A percentile compares a stretch with the other conserved stretches of the same genome.
These are phyloP conservation scores for Scaptomyza reducta DNA, from an alignment of 2,888 invertebrate genomes.

Conservation along the genomic window DNA sequence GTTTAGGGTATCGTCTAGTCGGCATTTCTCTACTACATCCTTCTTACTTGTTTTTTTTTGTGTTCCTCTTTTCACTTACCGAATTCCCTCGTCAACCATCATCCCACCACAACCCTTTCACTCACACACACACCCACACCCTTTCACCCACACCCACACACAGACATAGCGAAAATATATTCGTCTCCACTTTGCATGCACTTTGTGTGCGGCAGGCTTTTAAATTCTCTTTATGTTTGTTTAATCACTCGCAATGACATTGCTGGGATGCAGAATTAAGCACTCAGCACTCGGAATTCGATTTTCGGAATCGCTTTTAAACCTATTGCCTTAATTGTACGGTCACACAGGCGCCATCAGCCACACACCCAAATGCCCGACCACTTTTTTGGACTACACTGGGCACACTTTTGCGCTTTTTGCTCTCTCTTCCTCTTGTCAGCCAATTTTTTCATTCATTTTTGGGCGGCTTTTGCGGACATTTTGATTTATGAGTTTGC, in stretches of 20 bases:
- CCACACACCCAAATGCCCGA: constrained; percentile 2
- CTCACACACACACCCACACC: background rate
- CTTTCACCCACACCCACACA: too few species aligned
- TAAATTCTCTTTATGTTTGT: constrained; percentile 62
- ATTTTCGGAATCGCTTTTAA: constrained; percentile 37
- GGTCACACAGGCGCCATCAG: constrained; percentile 8
- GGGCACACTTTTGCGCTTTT: constrained; percentile 40
- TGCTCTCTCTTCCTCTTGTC: background rate
- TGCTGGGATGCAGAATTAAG: constrained; percentile 62
- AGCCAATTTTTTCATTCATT: constrained; percentile 4
- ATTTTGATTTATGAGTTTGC: constrained; percentile 74
- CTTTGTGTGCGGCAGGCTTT: constrained; percentile 47
- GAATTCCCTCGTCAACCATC: background rate
- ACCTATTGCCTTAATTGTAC: constrained; percentile 50
- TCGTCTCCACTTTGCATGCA: constrained; percentile 2
- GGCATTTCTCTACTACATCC: too few species aligned
- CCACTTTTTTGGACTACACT: constrained; percentile 22
- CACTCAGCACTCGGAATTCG: constrained; percentile 31
- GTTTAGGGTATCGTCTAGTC: too few species aligned
- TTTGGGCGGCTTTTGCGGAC: constrained; percentile 60
- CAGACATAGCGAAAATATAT: background rate
- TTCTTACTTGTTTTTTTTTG: background rate
- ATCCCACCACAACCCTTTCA: background rate
- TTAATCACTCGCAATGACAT: constrained; percentile 67
- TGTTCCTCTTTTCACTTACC: background rate